These are phyloP conservation scores for Riparia riparia DNA, from an alignment of 2,113 vertebrate species.

Conservation along the genomic window DNA sequence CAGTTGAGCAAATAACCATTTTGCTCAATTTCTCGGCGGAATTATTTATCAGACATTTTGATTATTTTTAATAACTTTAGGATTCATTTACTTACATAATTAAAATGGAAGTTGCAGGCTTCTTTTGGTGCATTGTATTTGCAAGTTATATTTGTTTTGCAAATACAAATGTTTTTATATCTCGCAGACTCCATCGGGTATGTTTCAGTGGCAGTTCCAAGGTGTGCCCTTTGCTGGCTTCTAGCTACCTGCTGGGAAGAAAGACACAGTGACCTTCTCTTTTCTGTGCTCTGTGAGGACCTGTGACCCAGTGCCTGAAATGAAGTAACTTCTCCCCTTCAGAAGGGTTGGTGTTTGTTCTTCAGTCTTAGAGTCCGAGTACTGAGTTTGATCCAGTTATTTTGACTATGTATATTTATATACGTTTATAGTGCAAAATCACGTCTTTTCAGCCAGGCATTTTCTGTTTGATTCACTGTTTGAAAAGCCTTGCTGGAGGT, in stretches of 20 bases:
- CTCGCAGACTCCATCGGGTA: neutral
- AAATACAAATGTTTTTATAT: neutral
- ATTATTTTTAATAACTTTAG: neutral
- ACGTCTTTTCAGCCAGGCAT: neutral
- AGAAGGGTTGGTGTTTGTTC: neutral
- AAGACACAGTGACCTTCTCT: neutral
- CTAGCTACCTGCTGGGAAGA: neutral
- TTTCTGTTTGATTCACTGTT: neutral
- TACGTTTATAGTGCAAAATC: neutral
- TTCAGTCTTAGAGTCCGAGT: neutral
- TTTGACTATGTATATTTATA: neutral
- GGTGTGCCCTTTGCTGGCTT: neutral
- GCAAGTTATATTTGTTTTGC: neutral
- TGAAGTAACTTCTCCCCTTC: neutral
- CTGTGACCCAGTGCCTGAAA: neutral
- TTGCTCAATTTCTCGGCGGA: neutral
- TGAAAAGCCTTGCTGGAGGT: fast-evolving
- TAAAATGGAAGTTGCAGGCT: neutral
- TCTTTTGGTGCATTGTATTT: neutral
- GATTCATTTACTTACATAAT: neutral
- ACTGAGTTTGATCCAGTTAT: neutral
- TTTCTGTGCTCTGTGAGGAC: neutral
- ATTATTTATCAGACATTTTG: neutral
- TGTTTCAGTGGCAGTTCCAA: neutral
- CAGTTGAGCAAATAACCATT: neutral